These are phyloP conservation scores for Hylomyscus alleni DNA, from an alignment of 2,797 vertebrate genomes.

Conservation along the genomic window DNA sequence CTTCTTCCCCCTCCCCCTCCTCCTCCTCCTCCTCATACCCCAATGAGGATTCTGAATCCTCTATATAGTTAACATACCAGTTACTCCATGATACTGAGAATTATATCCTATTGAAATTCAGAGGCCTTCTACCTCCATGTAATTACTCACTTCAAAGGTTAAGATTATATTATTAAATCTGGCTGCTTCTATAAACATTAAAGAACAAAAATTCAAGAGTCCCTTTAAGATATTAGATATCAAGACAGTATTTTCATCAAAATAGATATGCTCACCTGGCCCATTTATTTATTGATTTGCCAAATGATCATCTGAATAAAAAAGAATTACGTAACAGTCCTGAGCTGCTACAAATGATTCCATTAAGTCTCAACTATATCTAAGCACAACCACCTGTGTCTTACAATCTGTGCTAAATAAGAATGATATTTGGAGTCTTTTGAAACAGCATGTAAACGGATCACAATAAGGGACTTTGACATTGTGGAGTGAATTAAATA, in stretches of 20 bases:
- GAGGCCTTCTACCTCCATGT: not conserved
- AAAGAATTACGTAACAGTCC: not conserved
- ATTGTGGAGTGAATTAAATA: not conserved
- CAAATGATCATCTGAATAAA: not conserved
- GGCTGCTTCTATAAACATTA: not conserved
- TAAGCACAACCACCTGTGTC: not conserved
- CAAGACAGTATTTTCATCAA: not conserved
- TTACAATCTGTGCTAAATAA: not conserved
- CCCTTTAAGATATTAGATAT: not conserved
- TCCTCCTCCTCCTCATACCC: accelerated
- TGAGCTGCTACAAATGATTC: not conserved
- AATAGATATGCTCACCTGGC: not conserved
- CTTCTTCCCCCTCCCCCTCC: too few relatives aligned
- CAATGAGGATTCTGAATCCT: conserved; percentile 24
- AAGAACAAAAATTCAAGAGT: not conserved
- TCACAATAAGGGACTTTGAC: not conserved
- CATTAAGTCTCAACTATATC: not conserved
- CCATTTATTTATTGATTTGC: not conserved
- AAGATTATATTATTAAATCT: not conserved
- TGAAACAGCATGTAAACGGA: not conserved
- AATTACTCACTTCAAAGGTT: not conserved
- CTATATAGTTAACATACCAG: not conserved
- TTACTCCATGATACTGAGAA: not conserved
- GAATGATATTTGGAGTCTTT: not conserved
- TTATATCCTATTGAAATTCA: not conserved